Base-by-base conservation (phyloP, 2,888 invertebrate genomes). In the Heliconius aoede region DNA sequence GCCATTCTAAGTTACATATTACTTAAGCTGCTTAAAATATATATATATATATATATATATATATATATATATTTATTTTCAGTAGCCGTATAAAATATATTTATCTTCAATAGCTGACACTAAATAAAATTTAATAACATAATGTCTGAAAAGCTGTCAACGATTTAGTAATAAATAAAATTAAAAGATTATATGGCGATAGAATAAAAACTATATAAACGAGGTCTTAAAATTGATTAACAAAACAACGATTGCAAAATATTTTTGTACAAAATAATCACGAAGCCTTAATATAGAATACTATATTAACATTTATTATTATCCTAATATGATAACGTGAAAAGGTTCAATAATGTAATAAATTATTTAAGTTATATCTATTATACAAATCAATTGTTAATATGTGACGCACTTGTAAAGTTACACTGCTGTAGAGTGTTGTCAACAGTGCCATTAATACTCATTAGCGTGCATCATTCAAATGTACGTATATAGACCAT, bases 231-330 rank as follows among this genome's bases (percentile, higher is more conserved):
- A 62, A 78, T 64, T 71, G 76, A 73, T 72, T 76, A 78, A 80
- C 75, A 78, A 76, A 73, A 76, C 73, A 77, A 79, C 75, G 73
- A 73, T 76, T 78, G 73, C 79, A 79, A 78, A 68, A 78, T 55
- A 72, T 76, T 75, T 79, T 80, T 80, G 81, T 78, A 82, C 81
- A 81, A 79, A 74, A 77, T 78, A 77, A 79, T 78, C 76, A 80
- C 80, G 64, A 74, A 60, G 26, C 40, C 58, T 72, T 72, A 72
- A 61, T 26, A 36, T 55, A 55, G 73, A 74, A 74, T 46, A 75
- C 72, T 62, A 72, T 64, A 58, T 46, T 51, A 60, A 58, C 76
- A 76, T 26, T 28, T 36, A 61, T 61, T 58, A 69, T 67, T 71
- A 78, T 32, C 68, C 36, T 40, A 72, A 8, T 65, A 74, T 61